Base-by-base conservation (phyloP, 2,888 invertebrate genomes). In the Plebejus melissa region DNA sequence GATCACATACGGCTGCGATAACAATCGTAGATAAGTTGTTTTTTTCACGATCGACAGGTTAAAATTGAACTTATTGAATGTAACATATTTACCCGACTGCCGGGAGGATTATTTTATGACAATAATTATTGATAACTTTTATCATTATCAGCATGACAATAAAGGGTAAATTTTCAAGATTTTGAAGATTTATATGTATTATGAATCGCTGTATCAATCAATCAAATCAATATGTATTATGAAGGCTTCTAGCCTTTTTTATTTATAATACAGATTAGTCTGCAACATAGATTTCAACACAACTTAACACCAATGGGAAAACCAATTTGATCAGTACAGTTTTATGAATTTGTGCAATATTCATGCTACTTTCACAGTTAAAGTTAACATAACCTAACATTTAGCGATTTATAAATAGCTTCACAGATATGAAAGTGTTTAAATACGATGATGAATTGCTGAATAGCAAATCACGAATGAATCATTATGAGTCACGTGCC, bases 401-500 rank as follows among this genome's bases (percentile, higher is more conserved):
- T 65, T 4, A 2, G 28, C 13, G 65, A 65, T 16, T 65, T 65
- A 32, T 13, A 13, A 28, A 60, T 60, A 60, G 3, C 28, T 60
- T 60, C 9, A 3, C 28, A 60, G 58, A 5, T 57, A 57, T 4
- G 58, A 22, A n/a, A 65, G 65, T 36, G 32, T 65, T 65, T 65
- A 9, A 60, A 28, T 60, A 22, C 7, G 3, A 60, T 32, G 65
- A 65, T 65, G 16, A 16, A 13, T 36, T 65, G 6, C 16, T 65
- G 65, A 65, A 65, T 32, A 65, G 32, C 32, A 65, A 65, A 65
- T 60, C 28, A 28, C 5, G 65, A 65, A 22, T 65, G 65, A 65
- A 32, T 65, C 65, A 65, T 65, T 4, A 65, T 65, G 65, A 65
- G 32, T 65, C 65, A 65, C 16, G 32, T 13, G 65, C 32, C 65